Evolutionary conservation across 2,113 vertebrate genomes (phyloP).

Genomic region (Galbula dea): DNA sequence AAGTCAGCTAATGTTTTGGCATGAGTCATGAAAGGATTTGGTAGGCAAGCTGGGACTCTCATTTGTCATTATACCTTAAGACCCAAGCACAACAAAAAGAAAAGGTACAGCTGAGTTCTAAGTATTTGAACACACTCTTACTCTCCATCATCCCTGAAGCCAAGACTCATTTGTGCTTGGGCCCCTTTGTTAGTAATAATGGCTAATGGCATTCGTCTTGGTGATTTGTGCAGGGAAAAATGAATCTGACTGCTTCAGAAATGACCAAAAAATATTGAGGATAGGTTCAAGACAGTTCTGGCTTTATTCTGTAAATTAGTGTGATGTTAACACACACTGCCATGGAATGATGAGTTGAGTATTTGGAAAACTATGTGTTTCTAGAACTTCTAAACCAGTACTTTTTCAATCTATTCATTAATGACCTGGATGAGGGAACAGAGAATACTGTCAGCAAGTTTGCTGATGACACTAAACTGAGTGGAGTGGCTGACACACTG

Average conservation of each 20-base stretch:
- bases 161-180: neutral
- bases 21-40: neutral
- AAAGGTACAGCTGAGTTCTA: neutral
- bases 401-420: no score
- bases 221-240: neutral
- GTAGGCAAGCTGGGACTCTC: neutral
- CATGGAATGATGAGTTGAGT: neutral
- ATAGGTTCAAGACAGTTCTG: neutral
- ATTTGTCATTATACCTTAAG: neutral
- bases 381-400: neutral
- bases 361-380: neutral
- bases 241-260: neutral
- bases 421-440: no score
- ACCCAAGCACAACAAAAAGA: neutral
- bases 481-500: no score
- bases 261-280: neutral
- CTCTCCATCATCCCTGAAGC: neutral
- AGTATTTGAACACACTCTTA: neutral
- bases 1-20: neutral
- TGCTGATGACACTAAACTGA: no score
- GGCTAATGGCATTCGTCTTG: neutral
- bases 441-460: no score
- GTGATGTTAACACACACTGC: neutral
- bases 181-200: neutral
- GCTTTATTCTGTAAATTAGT: neutral